These are phyloP conservation scores for Apomyelois bistriatella DNA, from an alignment of 2,888 invertebrate species.

Conservation along the genomic window DNA sequence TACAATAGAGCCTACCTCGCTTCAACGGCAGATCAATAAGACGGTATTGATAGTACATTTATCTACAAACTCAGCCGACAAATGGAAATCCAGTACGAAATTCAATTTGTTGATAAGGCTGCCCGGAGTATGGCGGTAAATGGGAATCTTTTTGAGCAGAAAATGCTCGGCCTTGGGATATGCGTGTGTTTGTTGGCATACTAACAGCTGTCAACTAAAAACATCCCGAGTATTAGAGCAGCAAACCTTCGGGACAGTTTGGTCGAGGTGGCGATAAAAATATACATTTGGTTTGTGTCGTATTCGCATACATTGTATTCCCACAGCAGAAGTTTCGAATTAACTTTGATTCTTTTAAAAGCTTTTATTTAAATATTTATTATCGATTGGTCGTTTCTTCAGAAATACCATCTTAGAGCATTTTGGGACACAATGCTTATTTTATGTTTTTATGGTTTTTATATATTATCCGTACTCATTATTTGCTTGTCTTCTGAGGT, in stretches of 20 bases:
- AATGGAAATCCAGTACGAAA: conserved; percentile 5
- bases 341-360: too few species aligned
- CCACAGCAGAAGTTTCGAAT: too few species aligned
- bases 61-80: neutral
- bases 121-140: conserved; percentile 5
- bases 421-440: too few species aligned
- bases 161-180: conserved; percentile 5
- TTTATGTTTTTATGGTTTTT: too few species aligned
- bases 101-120: conserved; percentile 10
- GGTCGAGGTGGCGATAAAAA: conserved; percentile 47
- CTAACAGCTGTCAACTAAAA: conserved; percentile 27
- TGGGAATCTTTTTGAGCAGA: conserved; percentile 9
- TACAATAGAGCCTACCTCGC: neutral
- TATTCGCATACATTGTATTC: neutral
- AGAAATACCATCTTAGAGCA: too few species aligned
- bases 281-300: conserved; percentile 23
- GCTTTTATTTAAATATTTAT: neutral
- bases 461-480: too few species aligned
- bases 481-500: too few species aligned
- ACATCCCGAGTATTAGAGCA: conserved; percentile 32
- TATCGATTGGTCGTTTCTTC: too few species aligned
- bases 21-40: neutral
- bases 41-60: neutral
- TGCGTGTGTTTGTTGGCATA: conserved; percentile 29
- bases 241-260: conserved; percentile 47